Conservation (phyloP, 2,113 vertebrate genomes). For the Clarias magur region DNA sequence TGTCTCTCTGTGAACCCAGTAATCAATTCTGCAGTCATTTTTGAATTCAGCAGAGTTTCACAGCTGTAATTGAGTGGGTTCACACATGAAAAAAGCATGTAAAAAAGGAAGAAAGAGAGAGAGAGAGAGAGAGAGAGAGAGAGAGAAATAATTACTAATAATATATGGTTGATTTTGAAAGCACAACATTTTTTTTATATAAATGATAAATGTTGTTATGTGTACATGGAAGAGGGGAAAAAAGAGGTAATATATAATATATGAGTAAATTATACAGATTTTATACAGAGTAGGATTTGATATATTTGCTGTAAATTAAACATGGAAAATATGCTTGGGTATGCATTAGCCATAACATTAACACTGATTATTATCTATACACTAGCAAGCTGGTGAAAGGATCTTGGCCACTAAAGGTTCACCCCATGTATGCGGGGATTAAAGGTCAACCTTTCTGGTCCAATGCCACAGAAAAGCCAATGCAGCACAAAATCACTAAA, state of each 20-base stretch:
- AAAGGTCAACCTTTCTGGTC: too few species aligned
- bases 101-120: neutral
- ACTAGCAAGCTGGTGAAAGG: too few species aligned
- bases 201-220: neutral
- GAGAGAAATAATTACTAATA: neutral
- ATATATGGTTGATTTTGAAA: neutral
- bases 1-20: neutral
- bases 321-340: neutral
- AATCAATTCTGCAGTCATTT: conserved; percentile 5
- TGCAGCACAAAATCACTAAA: too few species aligned
- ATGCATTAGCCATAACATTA: too few species aligned
- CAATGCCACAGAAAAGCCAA: too few species aligned
- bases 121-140: neutral
- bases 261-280: neutral
- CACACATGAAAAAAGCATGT: neutral
- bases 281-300: neutral
- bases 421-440: too few species aligned
- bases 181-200: neutral
- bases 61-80: neutral
- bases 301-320: neutral
- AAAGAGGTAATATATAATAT: neutral
- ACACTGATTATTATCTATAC: too few species aligned
- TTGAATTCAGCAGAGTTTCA: neutral
- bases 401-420: too few species aligned
- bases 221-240: neutral